Evolutionary conservation across 2,113 vertebrate species (phyloP).

Genomic region (Aramus guarauna): DNA sequence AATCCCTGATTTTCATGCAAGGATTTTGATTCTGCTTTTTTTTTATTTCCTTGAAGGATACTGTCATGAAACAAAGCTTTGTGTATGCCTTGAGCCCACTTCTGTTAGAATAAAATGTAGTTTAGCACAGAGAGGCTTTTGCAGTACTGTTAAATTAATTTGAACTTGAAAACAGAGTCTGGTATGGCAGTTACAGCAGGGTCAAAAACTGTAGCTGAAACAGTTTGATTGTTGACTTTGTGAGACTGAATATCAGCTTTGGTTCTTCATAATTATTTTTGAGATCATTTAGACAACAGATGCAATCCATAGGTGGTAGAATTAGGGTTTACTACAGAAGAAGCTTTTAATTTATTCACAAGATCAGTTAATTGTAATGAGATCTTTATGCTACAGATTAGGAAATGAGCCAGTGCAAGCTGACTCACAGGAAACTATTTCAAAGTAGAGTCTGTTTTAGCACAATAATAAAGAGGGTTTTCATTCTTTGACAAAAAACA

Average conservation of each 20-base stretch:
- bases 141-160: background rate
- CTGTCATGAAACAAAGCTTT: background rate
- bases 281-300: background rate
- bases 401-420: background rate
- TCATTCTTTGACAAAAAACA: background rate
- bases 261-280: background rate
- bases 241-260: background rate
- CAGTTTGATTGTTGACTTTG: background rate
- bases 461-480: background rate
- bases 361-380: background rate
- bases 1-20: background rate
- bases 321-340: background rate
- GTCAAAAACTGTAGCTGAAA: background rate
- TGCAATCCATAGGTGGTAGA: background rate
- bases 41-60: too few relatives aligned
- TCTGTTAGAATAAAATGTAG: background rate
- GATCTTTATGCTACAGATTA: background rate
- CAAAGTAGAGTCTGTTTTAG: background rate
- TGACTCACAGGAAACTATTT: conserved; percentile 7
- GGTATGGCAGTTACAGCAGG: background rate
- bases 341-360: background rate
- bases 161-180: background rate
- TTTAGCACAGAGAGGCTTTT: background rate
- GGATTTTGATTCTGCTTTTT: background rate
- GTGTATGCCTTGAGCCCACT: background rate